Evolutionary conservation across 2,888 invertebrate species (phyloP).

Genomic region (Hyalella azteca): DNA sequence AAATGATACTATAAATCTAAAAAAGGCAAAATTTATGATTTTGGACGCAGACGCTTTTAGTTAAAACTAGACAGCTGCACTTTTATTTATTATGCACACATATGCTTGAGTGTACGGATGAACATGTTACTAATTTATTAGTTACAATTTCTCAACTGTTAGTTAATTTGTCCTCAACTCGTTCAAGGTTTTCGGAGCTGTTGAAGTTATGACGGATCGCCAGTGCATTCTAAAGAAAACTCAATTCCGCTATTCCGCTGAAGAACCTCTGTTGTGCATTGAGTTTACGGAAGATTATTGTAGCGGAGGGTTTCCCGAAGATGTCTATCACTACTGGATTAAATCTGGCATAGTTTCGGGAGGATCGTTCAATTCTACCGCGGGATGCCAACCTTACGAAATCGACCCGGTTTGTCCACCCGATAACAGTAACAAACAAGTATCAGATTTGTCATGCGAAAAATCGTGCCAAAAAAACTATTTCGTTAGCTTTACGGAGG

Average conservation of each 20-base stretch:
- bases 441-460: slow-evolving; percentile 78
- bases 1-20: too few relatives aligned
- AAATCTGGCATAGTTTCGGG: slow-evolving; percentile 85
- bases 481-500: slow-evolving; percentile 72
- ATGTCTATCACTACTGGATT: slow-evolving; percentile 89
- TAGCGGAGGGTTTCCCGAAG: slow-evolving; percentile 80
- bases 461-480: slow-evolving; percentile 74
- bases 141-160: too few relatives aligned
- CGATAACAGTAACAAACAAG: slow-evolving; percentile 63
- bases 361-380: slow-evolving; percentile 76
- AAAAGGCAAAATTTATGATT: too few relatives aligned
- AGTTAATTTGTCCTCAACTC: too few relatives aligned
- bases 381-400: slow-evolving; percentile 82
- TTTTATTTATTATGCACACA: too few relatives aligned
- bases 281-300: slow-evolving; percentile 80
- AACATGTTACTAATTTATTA: too few relatives aligned
- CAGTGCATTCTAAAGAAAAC: slow-evolving; percentile 78
- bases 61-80: too few relatives aligned
- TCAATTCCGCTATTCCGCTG: slow-evolving; percentile 80
- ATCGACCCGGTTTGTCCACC: slow-evolving; percentile 70
- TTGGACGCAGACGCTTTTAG: too few relatives aligned
- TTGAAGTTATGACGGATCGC: slow-evolving; percentile 89
- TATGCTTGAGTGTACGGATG: too few relatives aligned
- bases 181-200: slow-evolving; percentile 82
- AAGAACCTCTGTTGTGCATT: slow-evolving; percentile 84